Evolutionary conservation across 2,888 invertebrate species (phyloP), one percentile per base, ranked within the genome.

Genomic region (Auanema sp.): DNA sequence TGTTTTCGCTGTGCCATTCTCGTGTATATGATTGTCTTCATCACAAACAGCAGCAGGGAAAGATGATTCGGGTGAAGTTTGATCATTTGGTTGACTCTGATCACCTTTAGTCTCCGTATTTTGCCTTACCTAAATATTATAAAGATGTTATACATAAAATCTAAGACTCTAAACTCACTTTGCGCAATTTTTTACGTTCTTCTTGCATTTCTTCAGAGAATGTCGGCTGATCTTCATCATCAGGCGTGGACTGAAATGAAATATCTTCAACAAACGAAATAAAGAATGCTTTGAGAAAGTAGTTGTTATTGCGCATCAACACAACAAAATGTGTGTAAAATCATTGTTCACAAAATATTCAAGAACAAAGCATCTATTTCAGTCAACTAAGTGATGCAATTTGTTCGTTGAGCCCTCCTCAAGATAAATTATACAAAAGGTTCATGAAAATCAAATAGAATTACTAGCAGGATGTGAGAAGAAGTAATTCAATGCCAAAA

Each of bases 191-290:
- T 55, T 66, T 66, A 40, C 76, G 50, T 42, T 75, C 71, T 44
- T 75, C 73, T 41, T 65, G 58, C 76, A 76, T 76, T 44, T 76
- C 76, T 53, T 76, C 76, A 1, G 75, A 75, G 55, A 76, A 76
- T 11, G 67, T 68, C 0, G 76, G 76, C 42, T 59, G 24, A 33
- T 71, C 72, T 40, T 76, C 76, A 51, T 72, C 70, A 10, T 68
- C 69, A 12, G 58, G 21, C 18, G 16, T 47, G 42, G n/a, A 14
- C 40, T 55, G 41, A 41, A 55, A 41, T 18, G 10, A 55, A 16
- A 18, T n/a, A 55, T n/a, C 1, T 11, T 55, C 14, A 52, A 21
- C n/a, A n/a, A 47, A 8, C 5, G 47, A 47, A 47, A 8, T 47
- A 8, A 18, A 47, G 18, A 47, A 8, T 47, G 5, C 47, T 47